Base-by-base conservation (phyloP, 2,113 vertebrate genomes). In the Ancistrus triradiatus region DNA sequence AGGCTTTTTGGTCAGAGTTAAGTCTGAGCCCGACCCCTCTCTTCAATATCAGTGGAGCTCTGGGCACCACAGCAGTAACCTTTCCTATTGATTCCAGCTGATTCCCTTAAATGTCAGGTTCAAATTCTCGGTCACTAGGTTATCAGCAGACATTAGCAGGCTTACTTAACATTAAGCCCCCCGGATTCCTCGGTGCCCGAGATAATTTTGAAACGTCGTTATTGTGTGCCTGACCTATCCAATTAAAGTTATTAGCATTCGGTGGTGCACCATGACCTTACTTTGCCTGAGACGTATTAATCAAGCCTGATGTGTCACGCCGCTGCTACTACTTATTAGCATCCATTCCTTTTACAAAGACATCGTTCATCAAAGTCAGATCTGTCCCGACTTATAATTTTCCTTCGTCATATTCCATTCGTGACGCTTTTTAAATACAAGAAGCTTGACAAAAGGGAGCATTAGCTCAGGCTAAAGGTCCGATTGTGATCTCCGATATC, bases 31-130 rank as follows among this genome's bases (percentile, higher is more conserved):
- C 27, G 37, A 65, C 66, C 74, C 61, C 35, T 73, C 75, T 65
- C 65, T 24, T 56, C 25, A 52, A 63, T 58, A 25, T 68, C 65
- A 66, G 73, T 51, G 65, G 65, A 59, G 69, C 28, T 17, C 63
- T 51, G 74, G 72, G 77, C 70, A 69, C 58, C 67, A 77, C 76
- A 74, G 78, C 60, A 14, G 61, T 77, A 76, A 81, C 82, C 84
- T 84, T 84, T 86, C 63, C 57, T 76, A 85, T 86, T 76, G 80
- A 86, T 84, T 80, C 43, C 35, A 2, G 6, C 67, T 74, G 78
- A 83, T 84, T 80, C 78, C 55, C 49, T 61, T 74, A 87, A 85
- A 87, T 84, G 83, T 80, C 83, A 82, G 77, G 78, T 73, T 74
- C 71, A 75, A 80, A 76, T 70, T 62, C 57, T 13, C 27, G 44